Conservation (phyloP, 2,888 invertebrate species). For the Balanococcus diminutus region DNA sequence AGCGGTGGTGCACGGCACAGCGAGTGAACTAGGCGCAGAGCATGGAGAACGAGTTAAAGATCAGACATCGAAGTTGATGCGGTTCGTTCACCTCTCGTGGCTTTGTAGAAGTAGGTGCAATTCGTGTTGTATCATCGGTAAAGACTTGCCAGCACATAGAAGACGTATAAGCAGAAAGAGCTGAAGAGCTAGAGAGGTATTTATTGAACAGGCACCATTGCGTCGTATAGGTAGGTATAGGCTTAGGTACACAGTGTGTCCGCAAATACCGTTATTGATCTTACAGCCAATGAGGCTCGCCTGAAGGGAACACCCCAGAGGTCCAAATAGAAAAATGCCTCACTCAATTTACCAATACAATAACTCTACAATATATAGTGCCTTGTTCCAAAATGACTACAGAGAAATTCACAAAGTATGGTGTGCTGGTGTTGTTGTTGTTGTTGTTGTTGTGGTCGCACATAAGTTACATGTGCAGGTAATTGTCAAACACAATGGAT, state of each 20-base stretch:
- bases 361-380: neutral
- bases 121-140: conserved; percentile 32
- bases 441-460: neutral
- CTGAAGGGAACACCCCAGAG: neutral
- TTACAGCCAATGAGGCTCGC: neutral
- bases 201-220: neutral
- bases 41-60: neutral
- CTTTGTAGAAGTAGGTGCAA: conserved; percentile 25
- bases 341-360: neutral
- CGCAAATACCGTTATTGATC: neutral
- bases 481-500: conserved; percentile 26
- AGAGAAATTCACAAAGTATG: too few species aligned
- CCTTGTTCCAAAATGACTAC: neutral
- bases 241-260: neutral
- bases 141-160: neutral
- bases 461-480: neutral
- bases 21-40: neutral
- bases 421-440: too few species aligned
- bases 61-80: conserved; percentile 30
- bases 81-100: conserved; percentile 25
- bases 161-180: neutral
- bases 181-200: neutral
- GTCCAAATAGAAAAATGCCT: neutral
- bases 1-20: neutral
- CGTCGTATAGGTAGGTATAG: neutral